Percentiles rank a stretch among this genome's conserved stretches.
Conservation (phyloP, 2,113 vertebrate species). For the Actinemys pallida region DNA sequence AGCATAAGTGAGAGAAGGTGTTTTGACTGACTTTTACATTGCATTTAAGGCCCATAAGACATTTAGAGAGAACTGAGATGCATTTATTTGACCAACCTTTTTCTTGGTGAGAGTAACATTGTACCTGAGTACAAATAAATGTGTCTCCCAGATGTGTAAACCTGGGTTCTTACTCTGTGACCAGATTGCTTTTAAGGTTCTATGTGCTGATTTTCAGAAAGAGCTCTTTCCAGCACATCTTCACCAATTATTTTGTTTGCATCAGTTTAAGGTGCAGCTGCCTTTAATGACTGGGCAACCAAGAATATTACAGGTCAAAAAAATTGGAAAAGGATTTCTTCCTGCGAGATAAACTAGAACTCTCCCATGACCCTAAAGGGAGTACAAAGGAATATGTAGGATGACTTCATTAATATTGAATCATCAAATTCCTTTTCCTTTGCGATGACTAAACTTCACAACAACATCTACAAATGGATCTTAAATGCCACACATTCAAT, state of each 20-base stretch:
- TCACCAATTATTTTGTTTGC: no score
- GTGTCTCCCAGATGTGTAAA: background rate
- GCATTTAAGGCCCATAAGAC: background rate
- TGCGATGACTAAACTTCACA: background rate
- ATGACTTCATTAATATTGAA: background rate
- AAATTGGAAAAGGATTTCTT: background rate
- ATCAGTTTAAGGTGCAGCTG: background rate
- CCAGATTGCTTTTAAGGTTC: background rate
- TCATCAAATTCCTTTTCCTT: background rate
- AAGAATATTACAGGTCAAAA: background rate
- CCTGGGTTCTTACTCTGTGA: no score
- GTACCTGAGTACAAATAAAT: background rate
- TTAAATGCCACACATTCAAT: background rate
- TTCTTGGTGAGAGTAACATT: background rate
- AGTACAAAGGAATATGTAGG: background rate
- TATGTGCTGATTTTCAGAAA: background rate
- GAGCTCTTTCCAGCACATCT: background rate
- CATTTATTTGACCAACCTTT: background rate
- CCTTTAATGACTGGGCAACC: background rate
- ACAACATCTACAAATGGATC: rapidly evolving
- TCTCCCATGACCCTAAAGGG: background rate
- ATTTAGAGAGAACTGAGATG: background rate
- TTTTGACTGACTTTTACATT: background rate
- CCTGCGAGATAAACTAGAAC: background rate
- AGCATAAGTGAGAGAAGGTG: background rate